Conservation (phyloP, 2,113 vertebrate genomes). For the Neolamprologus variostigma region DNA sequence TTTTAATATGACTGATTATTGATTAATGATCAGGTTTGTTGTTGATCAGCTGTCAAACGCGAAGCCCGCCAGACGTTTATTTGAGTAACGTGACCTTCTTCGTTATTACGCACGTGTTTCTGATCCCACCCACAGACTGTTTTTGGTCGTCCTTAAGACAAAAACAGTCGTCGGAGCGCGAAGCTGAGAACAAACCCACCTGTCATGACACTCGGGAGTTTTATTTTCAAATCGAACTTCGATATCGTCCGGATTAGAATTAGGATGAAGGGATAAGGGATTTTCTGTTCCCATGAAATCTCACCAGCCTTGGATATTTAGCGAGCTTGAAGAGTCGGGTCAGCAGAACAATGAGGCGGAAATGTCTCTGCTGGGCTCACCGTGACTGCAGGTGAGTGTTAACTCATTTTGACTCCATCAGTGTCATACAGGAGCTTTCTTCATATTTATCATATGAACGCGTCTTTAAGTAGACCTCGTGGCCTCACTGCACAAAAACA, state of each 20-base stretch:
- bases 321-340: accelerated
- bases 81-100: accelerated
- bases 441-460: background rate
- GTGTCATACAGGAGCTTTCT: accelerated
- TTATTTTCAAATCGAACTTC: background rate
- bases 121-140: background rate
- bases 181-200: background rate
- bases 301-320: background rate
- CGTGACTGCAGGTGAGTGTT: background rate
- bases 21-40: background rate
- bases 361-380: background rate
- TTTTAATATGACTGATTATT: background rate
- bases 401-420: accelerated
- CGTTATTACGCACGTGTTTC: background rate
- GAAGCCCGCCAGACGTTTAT: background rate
- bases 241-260: background rate
- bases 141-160: accelerated
- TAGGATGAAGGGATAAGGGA: accelerated
- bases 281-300: background rate
- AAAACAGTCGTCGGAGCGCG: accelerated
- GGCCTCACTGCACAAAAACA: background rate
- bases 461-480: accelerated
- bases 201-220: background rate
- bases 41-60: accelerated
- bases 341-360: background rate